These are phyloP conservation scores for Perognathus longimembris DNA, from an alignment of 2,113 vertebrate genomes.

Conservation along the genomic window DNA sequence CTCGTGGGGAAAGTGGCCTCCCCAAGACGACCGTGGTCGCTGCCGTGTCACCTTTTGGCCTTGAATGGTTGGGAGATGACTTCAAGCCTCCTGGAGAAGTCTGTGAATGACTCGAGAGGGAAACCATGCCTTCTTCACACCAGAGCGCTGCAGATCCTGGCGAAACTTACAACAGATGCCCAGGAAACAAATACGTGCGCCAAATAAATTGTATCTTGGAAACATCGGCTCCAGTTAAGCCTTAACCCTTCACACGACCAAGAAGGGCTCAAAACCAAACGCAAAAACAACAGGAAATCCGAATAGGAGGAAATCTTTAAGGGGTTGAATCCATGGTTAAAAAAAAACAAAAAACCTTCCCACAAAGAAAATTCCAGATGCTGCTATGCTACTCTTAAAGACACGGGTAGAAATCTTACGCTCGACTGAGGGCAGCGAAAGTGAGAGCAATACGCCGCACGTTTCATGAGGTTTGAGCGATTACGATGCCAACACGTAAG, in stretches of 20 bases:
- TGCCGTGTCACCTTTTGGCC: background rate
- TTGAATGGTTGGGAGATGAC: slow-evolving; percentile 42
- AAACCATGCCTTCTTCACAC: slow-evolving; percentile 27
- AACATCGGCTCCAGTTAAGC: background rate
- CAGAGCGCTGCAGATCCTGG: slow-evolving; percentile 46
- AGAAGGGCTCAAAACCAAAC: too few species aligned
- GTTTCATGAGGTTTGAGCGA: background rate
- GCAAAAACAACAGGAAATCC: background rate
- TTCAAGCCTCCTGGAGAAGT: background rate
- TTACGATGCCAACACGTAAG: background rate
- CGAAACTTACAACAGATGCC: slow-evolving; percentile 46
- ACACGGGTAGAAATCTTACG: background rate
- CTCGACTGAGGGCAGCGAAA: background rate
- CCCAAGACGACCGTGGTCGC: slow-evolving; percentile 36
- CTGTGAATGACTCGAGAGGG: slow-evolving; percentile 50
- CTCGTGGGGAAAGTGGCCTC: slow-evolving; percentile 49
- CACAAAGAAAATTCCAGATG: slow-evolving; percentile 3
- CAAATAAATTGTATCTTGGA: slow-evolving; percentile 21
- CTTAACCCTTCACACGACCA: background rate
- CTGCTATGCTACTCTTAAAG: background rate
- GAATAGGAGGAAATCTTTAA: background rate
- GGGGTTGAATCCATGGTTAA: background rate
- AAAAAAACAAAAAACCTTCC: background rate
- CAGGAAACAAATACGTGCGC: slow-evolving; percentile 45
- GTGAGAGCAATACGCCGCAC: background rate